These are phyloP conservation scores for Ptilodon capucinus DNA, from an alignment of 2,888 invertebrate species.

Conservation along the genomic window DNA sequence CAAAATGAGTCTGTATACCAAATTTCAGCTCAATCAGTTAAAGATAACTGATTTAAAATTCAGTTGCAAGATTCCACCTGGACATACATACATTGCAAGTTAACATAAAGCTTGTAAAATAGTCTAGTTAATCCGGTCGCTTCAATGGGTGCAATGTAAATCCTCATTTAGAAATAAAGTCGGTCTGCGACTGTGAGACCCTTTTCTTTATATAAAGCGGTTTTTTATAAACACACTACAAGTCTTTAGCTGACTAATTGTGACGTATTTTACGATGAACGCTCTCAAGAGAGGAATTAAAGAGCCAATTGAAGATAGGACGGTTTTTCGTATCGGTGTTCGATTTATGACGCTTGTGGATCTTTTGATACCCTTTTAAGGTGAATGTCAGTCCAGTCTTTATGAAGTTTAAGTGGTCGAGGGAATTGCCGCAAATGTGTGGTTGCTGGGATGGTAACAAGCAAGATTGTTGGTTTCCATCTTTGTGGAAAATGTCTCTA, in stretches of 20 bases:
- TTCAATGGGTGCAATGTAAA: too few species aligned
- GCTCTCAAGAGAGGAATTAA: conserved; percentile 60
- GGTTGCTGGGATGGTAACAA: conserved; percentile 45
- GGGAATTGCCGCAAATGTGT: conserved; percentile 47
- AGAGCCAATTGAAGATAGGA: conserved; percentile 65
- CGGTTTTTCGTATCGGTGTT: conserved; percentile 60
- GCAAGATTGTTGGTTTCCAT: conserved; percentile 31
- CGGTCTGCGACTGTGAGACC: conserved; percentile 39
- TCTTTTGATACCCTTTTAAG: conserved; percentile 61
- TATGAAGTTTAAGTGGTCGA: conserved; percentile 44
- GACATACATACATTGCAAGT: too few species aligned
- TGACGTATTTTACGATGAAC: conserved; percentile 71
- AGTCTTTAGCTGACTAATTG: conserved; percentile 73
- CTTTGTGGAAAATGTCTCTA: conserved; percentile 24
- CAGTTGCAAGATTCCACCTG: too few species aligned
- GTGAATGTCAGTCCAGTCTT: conserved; percentile 46
- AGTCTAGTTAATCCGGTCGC: too few species aligned
- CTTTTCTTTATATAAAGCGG: conserved; percentile 47
- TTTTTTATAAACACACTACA: conserved; percentile 55
- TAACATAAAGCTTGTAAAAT: too few species aligned
- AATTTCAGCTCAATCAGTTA: too few species aligned
- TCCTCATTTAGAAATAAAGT: conserved; percentile 62
- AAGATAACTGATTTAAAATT: too few species aligned
- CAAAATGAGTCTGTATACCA: too few species aligned
- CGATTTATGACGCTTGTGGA: conserved; percentile 66